Percentiles rank a stretch among this genome's conserved stretches.
These are phyloP conservation scores for Schlechtendalia chinensis DNA, from an alignment of 1,140 invertebrate genomes.

Conservation along the genomic window DNA sequence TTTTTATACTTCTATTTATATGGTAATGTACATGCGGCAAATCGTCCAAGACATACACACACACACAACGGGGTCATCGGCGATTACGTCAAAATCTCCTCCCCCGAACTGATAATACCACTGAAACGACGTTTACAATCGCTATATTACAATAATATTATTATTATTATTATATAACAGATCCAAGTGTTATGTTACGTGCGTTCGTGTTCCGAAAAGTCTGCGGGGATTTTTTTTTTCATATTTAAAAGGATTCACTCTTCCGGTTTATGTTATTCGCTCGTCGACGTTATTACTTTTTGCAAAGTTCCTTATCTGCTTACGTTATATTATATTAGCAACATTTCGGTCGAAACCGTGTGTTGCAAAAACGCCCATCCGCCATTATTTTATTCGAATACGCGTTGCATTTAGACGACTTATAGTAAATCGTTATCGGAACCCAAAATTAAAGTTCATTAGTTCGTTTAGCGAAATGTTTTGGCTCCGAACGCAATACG, in stretches of 20 bases:
- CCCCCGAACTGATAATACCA: constrained; percentile 9
- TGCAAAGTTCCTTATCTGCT: not conserved
- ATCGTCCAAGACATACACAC: not conserved
- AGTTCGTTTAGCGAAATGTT: no score
- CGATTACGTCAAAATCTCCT: constrained; percentile 16
- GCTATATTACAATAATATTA: no score
- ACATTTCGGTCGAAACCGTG: not conserved
- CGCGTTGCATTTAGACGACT: no score
- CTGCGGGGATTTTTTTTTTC: not conserved
- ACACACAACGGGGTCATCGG: not conserved
- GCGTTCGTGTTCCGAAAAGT: not conserved
- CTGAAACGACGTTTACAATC: constrained; percentile 2
- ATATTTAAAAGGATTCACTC: not conserved
- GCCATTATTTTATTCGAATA: not conserved
- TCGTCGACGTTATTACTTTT: constrained; percentile 19
- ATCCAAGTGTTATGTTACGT: not conserved
- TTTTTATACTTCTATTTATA: constrained; percentile 24
- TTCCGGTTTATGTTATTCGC: not conserved
- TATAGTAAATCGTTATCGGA: no score
- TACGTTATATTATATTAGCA: not conserved
- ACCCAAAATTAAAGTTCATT: not conserved
- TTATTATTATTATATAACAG: not conserved
- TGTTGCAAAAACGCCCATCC: not conserved
- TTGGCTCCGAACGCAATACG: no score
- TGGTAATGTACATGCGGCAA: not conserved